Conservation (phyloP, 2,113 vertebrate species). For the Galbula dea region DNA sequence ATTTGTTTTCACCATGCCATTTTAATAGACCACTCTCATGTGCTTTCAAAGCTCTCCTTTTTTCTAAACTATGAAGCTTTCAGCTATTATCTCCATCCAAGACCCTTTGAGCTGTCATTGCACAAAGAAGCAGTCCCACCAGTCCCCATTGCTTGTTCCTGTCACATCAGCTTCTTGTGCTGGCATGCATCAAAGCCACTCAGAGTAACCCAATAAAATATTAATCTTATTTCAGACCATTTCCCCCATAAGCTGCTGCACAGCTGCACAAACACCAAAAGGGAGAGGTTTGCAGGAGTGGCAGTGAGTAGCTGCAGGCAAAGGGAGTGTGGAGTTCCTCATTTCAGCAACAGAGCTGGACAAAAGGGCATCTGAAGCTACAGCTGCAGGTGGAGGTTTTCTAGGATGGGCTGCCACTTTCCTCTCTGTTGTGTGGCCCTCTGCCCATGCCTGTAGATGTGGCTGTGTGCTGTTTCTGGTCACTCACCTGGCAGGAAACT, state of each 20-base stretch:
- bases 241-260: neutral
- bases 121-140: neutral
- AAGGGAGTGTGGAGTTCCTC: neutral
- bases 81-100: neutral
- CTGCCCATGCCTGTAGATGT: fast-evolving
- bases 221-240: neutral
- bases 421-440: fast-evolving
- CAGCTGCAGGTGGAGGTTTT: neutral
- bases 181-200: neutral
- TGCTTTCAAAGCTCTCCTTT: neutral
- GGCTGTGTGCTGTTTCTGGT: neutral
- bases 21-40: neutral
- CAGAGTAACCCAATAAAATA: neutral
- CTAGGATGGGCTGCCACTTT: neutral
- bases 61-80: neutral
- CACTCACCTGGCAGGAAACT: neutral
- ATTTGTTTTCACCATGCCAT: neutral
- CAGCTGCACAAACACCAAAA: neutral
- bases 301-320: fast-evolving
- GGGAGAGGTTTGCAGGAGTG: neutral
- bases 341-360: neutral
- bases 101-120: neutral
- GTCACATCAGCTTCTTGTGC: neutral
- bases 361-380: neutral
- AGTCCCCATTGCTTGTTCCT: neutral